Percentiles rank a stretch among this genome's conserved stretches.
Evolutionary conservation across 2,888 invertebrate species (phyloP).

Genomic region (Incurvaria masculella): DNA sequence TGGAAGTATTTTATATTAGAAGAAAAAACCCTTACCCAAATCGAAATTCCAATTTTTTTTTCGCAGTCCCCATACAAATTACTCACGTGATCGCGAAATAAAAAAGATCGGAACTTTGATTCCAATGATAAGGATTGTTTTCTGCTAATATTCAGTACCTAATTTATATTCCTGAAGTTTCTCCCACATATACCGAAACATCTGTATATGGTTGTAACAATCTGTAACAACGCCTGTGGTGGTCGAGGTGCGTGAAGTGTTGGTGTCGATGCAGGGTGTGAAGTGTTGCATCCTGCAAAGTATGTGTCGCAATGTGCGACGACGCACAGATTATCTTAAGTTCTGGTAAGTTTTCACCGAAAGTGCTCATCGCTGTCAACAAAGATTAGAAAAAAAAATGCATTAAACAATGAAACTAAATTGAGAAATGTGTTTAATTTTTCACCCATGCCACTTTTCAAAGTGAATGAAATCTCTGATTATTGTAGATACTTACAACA

Average conservation of each 20-base stretch:
- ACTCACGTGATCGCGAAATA: too few species aligned
- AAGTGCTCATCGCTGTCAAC: constrained; percentile 70
- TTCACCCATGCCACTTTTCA: too few species aligned
- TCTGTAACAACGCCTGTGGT: constrained; percentile 35
- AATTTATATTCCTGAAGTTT: not conserved
- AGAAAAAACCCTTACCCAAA: too few species aligned
- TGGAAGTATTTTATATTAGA: too few species aligned
- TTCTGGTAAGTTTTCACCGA: constrained; percentile 61
- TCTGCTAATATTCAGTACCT: too few species aligned
- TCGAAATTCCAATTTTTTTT: too few species aligned
- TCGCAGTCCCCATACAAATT: too few species aligned
- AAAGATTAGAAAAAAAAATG: constrained; percentile 54
- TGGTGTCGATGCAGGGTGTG: constrained; percentile 31
- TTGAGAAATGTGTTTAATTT: not conserved
- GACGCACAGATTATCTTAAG: constrained; percentile 16
- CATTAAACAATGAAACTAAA: constrained; percentile 48
- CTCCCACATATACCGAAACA: not conserved
- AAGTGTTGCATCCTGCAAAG: constrained; percentile 19
- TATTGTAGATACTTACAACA: too few species aligned
- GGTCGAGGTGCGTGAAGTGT: constrained; percentile 42
- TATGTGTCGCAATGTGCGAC: constrained; percentile 19
- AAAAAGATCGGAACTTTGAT: too few species aligned
- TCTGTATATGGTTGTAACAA: constrained; percentile 37
- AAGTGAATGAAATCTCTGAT: too few species aligned
- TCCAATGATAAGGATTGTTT: too few species aligned